Percentiles rank a stretch among this genome's conserved stretches.
Evolutionary conservation across 2,888 invertebrate species (phyloP).

Genomic region (Netelia melanura): DNA sequence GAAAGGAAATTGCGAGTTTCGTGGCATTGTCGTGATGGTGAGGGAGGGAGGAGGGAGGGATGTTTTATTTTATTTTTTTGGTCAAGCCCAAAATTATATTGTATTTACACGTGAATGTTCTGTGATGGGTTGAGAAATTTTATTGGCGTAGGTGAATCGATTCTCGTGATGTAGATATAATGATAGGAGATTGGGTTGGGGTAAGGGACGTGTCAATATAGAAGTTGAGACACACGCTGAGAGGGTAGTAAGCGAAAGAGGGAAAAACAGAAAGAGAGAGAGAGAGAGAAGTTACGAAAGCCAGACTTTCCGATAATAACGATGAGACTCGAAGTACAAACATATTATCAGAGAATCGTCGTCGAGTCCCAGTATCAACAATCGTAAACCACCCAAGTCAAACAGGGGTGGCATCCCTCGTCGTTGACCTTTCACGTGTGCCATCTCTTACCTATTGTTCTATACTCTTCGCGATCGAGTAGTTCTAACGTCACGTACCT

Average conservation of each 20-base stretch:
- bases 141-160: slow-evolving; percentile 6
- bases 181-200: slow-evolving; percentile 50
- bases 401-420: slow-evolving; percentile 68
- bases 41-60: background rate
- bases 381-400: slow-evolving; percentile 67
- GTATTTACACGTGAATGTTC: slow-evolving; percentile 55
- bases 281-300: slow-evolving; percentile 18
- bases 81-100: slow-evolving; percentile 50
- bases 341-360: slow-evolving; percentile 72
- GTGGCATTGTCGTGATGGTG: background rate
- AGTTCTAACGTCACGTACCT: background rate
- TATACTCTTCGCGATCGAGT: slow-evolving; percentile 1
- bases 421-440: slow-evolving; percentile 39
- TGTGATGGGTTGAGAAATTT: slow-evolving; percentile 4
- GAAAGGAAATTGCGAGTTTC: slow-evolving; percentile 28
- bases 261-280: background rate
- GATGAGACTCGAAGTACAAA: slow-evolving; percentile 76
- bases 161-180: slow-evolving; percentile 61
- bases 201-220: slow-evolving; percentile 58
- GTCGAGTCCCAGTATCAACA: slow-evolving; percentile 61
- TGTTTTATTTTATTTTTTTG: slow-evolving; percentile 6
- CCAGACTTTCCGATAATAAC: slow-evolving; percentile 62
- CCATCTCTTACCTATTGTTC: slow-evolving; percentile 57
- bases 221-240: slow-evolving; percentile 54
- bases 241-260: slow-evolving; percentile 6